A percentile compares a stretch with the other conserved stretches of the same genome.
Conservation (phyloP, 1,140 invertebrate genomes). For the Lepidurus packardi region DNA sequence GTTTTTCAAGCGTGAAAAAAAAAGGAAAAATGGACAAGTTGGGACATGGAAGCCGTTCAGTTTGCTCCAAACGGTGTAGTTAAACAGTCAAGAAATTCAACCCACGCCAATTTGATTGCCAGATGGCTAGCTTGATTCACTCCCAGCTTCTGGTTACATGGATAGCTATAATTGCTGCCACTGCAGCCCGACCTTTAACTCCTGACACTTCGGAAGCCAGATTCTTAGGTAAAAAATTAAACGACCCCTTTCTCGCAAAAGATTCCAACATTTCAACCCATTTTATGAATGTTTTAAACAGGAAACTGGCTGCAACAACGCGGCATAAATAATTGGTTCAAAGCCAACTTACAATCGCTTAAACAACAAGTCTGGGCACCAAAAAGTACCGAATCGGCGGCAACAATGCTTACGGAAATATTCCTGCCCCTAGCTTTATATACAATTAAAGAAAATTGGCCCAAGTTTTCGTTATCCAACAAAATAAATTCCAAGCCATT, state of each 20-base stretch:
- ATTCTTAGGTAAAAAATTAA: neutral
- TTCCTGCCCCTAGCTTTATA: neutral
- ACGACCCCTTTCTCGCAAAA: neutral
- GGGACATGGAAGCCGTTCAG: neutral
- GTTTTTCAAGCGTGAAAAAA: neutral
- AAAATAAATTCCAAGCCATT: neutral
- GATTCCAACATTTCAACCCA: neutral
- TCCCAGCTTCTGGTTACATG: neutral
- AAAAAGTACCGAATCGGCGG: neutral
- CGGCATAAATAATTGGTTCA: neutral
- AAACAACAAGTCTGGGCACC: neutral
- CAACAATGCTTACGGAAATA: neutral
- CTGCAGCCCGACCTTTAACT: neutral
- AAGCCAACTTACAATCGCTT: neutral
- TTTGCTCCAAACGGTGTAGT: neutral
- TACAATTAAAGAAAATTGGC: neutral
- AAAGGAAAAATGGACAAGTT: neutral
- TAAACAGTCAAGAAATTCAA: neutral
- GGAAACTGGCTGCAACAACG: neutral
- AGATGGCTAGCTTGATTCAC: conserved; percentile 10
- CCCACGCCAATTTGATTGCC: neutral
- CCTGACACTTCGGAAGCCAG: neutral
- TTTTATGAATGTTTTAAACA: neutral
- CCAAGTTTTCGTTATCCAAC: neutral
- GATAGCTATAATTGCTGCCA: neutral